phyloP scores from a whole-genome alignment of 2,797 vertebrate species.

The Garrulus glandarius region DNA sequence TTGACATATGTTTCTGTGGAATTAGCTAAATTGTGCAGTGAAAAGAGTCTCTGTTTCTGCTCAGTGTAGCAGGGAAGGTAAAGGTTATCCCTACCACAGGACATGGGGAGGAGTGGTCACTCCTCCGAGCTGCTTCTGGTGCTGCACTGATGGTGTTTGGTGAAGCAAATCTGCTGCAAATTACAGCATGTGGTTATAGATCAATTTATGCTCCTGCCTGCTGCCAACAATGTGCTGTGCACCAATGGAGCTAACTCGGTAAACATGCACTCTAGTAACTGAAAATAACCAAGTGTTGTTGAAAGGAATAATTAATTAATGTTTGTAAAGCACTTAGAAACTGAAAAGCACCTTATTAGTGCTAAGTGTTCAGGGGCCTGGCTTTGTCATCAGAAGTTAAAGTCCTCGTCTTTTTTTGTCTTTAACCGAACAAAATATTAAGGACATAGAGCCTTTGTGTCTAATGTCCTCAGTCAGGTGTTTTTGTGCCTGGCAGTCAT shows the following conservation, averaged over 20 bases:
- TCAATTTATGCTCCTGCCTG: slow-evolving; percentile 49
- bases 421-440: not conserved
- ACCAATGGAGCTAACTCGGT: slow-evolving; percentile 24
- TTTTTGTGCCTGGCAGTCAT: not conserved
- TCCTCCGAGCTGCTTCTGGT: not conserved
- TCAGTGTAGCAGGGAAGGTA: not conserved
- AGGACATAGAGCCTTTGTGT: not conserved
- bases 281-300: slow-evolving; percentile 50
- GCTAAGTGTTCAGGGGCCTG: slow-evolving; percentile 1
- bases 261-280: slow-evolving; percentile 25
- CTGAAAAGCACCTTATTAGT: slow-evolving; percentile 48
- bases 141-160: slow-evolving; percentile 27
- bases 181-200: slow-evolving; percentile 52
- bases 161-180: slow-evolving; percentile 63
- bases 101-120: not conserved
- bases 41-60: not conserved
- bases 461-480: not conserved
- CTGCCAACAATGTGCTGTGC: slow-evolving; percentile 55
- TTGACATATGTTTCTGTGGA: not conserved
- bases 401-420: not conserved
- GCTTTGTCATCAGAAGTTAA: slow-evolving; percentile 3
- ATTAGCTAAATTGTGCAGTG: not conserved
- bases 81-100: not conserved
- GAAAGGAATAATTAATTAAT: slow-evolving; percentile 62
- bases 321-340: slow-evolving; percentile 56